Base-by-base conservation (phyloP, 2,113 vertebrate genomes). In the Chaetodon trifascialis region DNA sequence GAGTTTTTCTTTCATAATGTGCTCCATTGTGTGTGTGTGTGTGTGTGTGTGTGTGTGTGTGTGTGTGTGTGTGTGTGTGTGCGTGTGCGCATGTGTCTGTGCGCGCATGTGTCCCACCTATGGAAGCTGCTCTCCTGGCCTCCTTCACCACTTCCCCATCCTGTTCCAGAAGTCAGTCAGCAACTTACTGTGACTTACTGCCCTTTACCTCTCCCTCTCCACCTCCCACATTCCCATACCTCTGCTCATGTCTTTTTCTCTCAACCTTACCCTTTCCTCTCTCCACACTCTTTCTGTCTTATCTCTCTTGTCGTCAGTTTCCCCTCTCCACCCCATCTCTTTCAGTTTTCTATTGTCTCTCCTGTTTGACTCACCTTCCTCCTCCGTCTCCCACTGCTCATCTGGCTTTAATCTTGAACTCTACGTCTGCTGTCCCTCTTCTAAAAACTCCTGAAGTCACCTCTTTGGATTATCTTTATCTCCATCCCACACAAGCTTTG, bases 101-200 rank as follows among this genome's bases (percentile, higher is more conserved):
- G n/a, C 44, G 73, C 44, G 54, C 47, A 55, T 83, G 73, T 86
- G 74, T 85, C 79, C 85, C 91, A 91, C 89, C 89, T 92, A 91
- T 92, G 91, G 84, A 93, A 91, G 91, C 89, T 76, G 89, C 81
- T 86, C 88, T 89, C 80, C 70, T 85, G 86, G 86, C 88, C 90
- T 91, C 86, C 69, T 81, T 88, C 82, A 85, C 89, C 91, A 90
- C 92, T 94, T 94, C 94, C 94, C 63, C 83, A 91, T 94, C 94
- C 93, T 92, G 92, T 92, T 93, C 91, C 91, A 94, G 83, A 77
- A 88, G 81, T 89, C 92, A 88, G 86, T 93, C 94, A 93, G 91
- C 93, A 90, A 75, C 85, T 88, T 77, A 73, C 54, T 64, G 56
- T 8, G 65, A 85, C 79, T 82, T 69, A 51, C 30, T 92, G 83